These are phyloP conservation scores for Boleophthalmus pectinirostris DNA, from an alignment of 2,113 vertebrate genomes.

Conservation along the genomic window DNA sequence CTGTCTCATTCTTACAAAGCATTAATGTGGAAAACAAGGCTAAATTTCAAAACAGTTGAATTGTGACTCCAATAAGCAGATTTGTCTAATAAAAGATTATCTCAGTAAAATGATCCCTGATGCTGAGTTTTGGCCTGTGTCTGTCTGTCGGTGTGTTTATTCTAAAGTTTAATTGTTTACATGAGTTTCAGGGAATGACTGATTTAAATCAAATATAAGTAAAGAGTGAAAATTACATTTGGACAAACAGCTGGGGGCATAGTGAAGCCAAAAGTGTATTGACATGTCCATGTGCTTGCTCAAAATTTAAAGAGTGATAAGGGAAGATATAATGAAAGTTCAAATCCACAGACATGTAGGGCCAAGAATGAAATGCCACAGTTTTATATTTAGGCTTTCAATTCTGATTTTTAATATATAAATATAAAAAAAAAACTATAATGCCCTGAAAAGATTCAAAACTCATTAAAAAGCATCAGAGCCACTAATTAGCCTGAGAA, in stretches of 20 bases:
- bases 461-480: too few relatives aligned
- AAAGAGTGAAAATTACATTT: conserved; percentile 62
- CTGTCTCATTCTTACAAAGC: too few relatives aligned
- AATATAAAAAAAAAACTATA: too few relatives aligned
- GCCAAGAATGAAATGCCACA: conserved; percentile 37
- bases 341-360: conserved; percentile 69
- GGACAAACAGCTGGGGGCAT: conserved; percentile 36
- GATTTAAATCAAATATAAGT: conserved; percentile 69
- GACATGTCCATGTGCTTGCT: conserved; percentile 56
- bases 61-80: too few relatives aligned
- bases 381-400: too few relatives aligned
- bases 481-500: too few relatives aligned
- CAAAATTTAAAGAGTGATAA: conserved; percentile 61
- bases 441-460: too few relatives aligned
- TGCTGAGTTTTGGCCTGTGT: not conserved
- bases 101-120: not conserved
- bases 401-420: too few relatives aligned
- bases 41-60: too few relatives aligned
- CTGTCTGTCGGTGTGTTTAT: not conserved
- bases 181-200: conserved; percentile 18
- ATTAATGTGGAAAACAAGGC: too few relatives aligned
- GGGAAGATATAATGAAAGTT: conserved; percentile 59
- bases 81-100: too few relatives aligned
- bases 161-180: not conserved
- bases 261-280: conserved; percentile 7